These are phyloP conservation scores for Pardosa pseudoannulata DNA, from an alignment of 2,888 invertebrate genomes.

Conservation along the genomic window DNA sequence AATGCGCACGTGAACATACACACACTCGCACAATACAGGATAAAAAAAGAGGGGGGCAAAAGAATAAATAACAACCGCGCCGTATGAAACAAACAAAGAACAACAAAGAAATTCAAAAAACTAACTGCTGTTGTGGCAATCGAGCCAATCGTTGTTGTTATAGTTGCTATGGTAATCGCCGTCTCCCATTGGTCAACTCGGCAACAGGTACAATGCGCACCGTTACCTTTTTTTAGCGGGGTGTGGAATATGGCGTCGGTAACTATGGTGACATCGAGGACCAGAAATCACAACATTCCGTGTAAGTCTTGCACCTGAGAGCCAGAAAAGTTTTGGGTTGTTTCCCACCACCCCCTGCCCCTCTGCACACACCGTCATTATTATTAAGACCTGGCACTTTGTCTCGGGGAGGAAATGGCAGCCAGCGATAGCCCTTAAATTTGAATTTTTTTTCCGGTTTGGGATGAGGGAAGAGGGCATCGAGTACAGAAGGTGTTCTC, in stretches of 20 bases:
- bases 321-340: constrained; percentile 14
- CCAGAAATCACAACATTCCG: constrained; percentile 66
- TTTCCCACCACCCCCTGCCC: background rate
- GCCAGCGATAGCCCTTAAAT: background rate
- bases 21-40: constrained; percentile 23
- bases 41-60: constrained; percentile 18
- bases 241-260: constrained; percentile 60
- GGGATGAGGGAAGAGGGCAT: too few species aligned
- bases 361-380: too few species aligned
- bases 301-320: constrained; percentile 42
- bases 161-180: constrained; percentile 61
- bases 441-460: background rate
- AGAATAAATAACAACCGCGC: constrained; percentile 66
- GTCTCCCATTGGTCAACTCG: constrained; percentile 65
- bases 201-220: constrained; percentile 71
- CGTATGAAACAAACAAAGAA: constrained; percentile 61
- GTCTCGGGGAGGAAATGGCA: constrained; percentile 14
- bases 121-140: constrained; percentile 58
- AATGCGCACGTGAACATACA: constrained; percentile 22
- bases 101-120: constrained; percentile 66
- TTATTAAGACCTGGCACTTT: constrained; percentile 1
- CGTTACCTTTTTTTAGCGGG: constrained; percentile 43
- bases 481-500: too few species aligned
- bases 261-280: constrained; percentile 39
- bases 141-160: constrained; percentile 60